Conservation (phyloP, 2,888 invertebrate genomes). For the Imbricaverruca yamaguchii region DNA sequence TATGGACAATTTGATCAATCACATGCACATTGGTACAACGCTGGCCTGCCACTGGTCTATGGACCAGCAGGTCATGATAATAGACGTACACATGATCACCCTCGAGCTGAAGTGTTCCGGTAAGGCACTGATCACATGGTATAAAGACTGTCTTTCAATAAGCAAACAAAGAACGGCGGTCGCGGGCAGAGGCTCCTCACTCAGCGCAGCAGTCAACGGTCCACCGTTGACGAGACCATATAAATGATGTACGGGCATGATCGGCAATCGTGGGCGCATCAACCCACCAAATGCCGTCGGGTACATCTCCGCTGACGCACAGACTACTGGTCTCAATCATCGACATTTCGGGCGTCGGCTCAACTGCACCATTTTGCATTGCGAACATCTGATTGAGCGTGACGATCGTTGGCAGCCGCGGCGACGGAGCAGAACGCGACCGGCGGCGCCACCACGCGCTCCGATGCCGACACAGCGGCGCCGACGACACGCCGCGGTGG, state of each 20-base stretch:
- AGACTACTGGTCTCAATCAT: too few relatives aligned
- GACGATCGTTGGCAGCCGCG: neutral
- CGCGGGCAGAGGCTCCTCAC: neutral
- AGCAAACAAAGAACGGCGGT: neutral
- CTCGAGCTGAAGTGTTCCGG: neutral
- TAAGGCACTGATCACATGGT: neutral
- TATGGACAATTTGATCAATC: slow-evolving; percentile 1
- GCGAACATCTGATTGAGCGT: neutral
- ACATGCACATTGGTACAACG: neutral
- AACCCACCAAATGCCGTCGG: too few relatives aligned
- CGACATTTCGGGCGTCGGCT: too few relatives aligned
- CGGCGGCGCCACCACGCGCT: too few relatives aligned
- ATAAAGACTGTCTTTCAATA: neutral
- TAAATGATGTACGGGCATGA: neutral
- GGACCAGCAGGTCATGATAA: neutral
- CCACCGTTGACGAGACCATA: neutral
- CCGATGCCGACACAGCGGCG: too few relatives aligned
- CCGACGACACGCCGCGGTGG: too few relatives aligned
- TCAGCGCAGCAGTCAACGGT: neutral
- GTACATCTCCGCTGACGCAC: too few relatives aligned
- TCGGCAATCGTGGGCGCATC: too few relatives aligned
- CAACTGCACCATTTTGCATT: neutral
- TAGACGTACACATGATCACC: neutral
- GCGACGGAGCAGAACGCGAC: neutral
- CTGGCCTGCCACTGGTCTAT: neutral